phyloP scores from a whole-genome alignment of 2,888 invertebrate genomes.

The Acleris sparsana region DNA sequence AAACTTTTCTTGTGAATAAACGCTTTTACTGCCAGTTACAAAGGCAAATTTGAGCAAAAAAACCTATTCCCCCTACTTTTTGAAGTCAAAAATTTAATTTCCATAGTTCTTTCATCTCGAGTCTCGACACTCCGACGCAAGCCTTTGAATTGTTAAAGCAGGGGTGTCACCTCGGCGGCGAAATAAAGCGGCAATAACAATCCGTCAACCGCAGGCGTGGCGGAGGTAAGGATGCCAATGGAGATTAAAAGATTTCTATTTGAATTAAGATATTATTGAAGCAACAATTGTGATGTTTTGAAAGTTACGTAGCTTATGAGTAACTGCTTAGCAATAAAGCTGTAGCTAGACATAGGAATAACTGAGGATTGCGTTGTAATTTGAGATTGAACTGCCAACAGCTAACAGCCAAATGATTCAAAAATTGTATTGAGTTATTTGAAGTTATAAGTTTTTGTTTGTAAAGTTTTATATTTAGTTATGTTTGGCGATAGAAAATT shows the following conservation, averaged over 20 bases:
- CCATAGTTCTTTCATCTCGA: constrained; percentile 10
- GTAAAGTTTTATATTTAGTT: too few relatives aligned
- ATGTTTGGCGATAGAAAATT: too few relatives aligned
- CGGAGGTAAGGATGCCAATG: constrained; percentile 17
- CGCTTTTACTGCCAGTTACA: background rate
- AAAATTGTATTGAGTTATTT: too few relatives aligned
- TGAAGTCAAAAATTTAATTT: background rate
- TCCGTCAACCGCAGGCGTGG: constrained; percentile 48
- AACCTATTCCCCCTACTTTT: background rate
- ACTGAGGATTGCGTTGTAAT: too few relatives aligned
- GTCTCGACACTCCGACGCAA: constrained; percentile 9
- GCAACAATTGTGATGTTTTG: too few relatives aligned
- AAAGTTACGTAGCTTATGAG: too few relatives aligned
- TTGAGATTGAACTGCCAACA: too few relatives aligned
- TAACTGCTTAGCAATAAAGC: too few relatives aligned
- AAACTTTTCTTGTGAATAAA: background rate
- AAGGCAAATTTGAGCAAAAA: background rate
- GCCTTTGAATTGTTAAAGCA: constrained; percentile 20
- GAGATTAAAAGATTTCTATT: constrained; percentile 6
- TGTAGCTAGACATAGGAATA: too few relatives aligned
- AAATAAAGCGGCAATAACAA: constrained; percentile 44
- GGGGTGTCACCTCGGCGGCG: constrained; percentile 3
- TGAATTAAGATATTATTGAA: too few relatives aligned
- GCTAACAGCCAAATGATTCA: too few relatives aligned
- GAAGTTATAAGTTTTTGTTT: too few relatives aligned